Base-by-base conservation (phyloP, 2,888 invertebrate genomes). In the Metallyticus violacea region DNA sequence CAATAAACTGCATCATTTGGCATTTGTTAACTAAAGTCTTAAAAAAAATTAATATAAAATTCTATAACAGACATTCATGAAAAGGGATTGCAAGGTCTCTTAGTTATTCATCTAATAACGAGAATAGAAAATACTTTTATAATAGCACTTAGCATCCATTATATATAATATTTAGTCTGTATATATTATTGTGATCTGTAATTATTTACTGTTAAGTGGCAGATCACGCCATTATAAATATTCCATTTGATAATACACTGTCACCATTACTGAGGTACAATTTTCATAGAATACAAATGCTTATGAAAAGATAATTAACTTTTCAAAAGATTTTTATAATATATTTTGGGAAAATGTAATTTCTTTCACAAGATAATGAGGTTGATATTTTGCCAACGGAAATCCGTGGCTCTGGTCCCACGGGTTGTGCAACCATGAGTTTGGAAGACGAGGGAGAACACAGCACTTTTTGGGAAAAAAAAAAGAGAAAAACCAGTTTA, bases 401-500 rank as follows among this genome's bases (percentile, higher is more conserved):
- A 77, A 77, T 77, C 77, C 77, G 27, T 83, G 83, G 83, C 83
- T 77, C 83, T 83, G 83, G 83, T 83, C 83, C 83, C 83, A 83
- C 83, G 83, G 83, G 77, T 83, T 83, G 83, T 83, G 83, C 76
- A 83, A 83, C 83, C 83, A 83, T 83, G 83, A 62, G 83, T 83
- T 83, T 83, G 86, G 86, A 86, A 86, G 86, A 86, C 86, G 84
- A 84, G 86, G 78, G 83, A 83, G 82, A 79, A 84, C 86, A 86
- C 86, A 86, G 84, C 86, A 86, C 86, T 86, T 86, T 79, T 79
- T 78, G 77, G 62, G 80, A 26, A 27, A 22, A 9, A 22, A 27
- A n/a, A 7, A 27, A 77, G 26, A 80, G 5, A n/a, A 79, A 40
- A 27, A 77, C 22, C 25, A 77, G 15, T 25, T 84, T 77, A 25